A percentile compares a stretch with the other conserved stretches of the same genome.
phyloP scores from a whole-genome alignment of 1,140 invertebrate species.

The Diorhabda elongata region DNA sequence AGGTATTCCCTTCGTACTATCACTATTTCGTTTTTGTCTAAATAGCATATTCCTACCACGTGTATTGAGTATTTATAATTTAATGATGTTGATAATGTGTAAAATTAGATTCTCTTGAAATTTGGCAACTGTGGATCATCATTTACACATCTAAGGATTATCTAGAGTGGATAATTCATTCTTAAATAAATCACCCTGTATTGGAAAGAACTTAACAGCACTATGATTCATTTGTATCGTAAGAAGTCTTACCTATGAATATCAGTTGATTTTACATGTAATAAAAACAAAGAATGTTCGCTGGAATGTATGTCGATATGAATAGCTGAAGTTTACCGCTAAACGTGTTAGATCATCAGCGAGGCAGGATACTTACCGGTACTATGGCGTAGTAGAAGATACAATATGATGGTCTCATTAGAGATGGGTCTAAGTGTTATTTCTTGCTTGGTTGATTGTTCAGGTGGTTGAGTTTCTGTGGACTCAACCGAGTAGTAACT shows the following conservation, averaged over 20 bases:
- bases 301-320: background rate
- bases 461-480: background rate
- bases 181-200: background rate
- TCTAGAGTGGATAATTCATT: no score
- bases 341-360: background rate
- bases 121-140: no score
- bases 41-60: no score
- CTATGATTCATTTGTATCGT: background rate
- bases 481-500: no score
- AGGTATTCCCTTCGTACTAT: no score
- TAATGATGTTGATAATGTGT: no score
- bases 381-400: background rate
- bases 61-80: no score
- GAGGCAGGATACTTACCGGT: background rate
- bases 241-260: background rate
- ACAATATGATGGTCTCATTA: slow-evolving; percentile 2
- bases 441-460: slow-evolving; percentile 2
- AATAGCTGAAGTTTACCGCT: background rate
- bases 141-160: no score
- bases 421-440: slow-evolving; percentile 2
- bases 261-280: background rate
- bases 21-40: no score
- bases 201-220: background rate
- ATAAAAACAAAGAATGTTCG: slow-evolving; percentile 3
- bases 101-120: no score